Percentiles rank a stretch among this genome's conserved stretches.
Conservation (phyloP, 2,113 vertebrate genomes). For the Phainopepla nitens region DNA sequence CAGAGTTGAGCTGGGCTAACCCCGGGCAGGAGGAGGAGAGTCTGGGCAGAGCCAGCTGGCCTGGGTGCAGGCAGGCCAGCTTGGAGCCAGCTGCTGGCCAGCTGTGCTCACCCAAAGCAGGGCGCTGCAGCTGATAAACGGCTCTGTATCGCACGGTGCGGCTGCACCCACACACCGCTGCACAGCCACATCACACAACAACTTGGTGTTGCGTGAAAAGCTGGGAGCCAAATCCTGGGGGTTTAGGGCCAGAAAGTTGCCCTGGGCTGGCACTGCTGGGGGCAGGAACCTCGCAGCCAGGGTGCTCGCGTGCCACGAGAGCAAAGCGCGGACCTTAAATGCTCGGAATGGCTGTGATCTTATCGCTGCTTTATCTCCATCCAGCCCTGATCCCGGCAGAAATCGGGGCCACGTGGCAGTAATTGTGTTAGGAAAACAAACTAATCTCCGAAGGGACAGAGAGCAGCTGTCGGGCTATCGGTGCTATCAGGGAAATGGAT, state of each 20-base stretch:
- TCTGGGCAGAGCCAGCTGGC: neutral
- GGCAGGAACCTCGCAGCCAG: neutral
- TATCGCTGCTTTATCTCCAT: slow-evolving; percentile 47
- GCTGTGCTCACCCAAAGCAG: neutral
- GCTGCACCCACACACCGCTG: rapidly evolving
- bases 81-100: neutral
- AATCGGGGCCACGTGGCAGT: slow-evolving; percentile 56
- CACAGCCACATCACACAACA: neutral
- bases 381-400: slow-evolving; percentile 14
- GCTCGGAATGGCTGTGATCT: neutral
- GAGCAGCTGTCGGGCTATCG: slow-evolving; percentile 47
- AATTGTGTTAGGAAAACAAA: slow-evolving; percentile 68
- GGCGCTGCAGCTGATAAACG: rapidly evolving
- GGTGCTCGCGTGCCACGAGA: neutral
- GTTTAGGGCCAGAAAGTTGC: neutral
- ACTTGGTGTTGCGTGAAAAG: rapidly evolving
- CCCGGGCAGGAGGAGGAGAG: neutral
- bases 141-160: rapidly evolving
- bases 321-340: neutral
- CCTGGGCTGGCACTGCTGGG: neutral
- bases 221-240: neutral
- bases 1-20: neutral
- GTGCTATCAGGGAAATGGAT: neutral
- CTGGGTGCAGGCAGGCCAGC: neutral
- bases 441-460: slow-evolving; percentile 54